Conservation (phyloP, 2,797 vertebrate genomes). For the Chaunax sp. region DNA sequence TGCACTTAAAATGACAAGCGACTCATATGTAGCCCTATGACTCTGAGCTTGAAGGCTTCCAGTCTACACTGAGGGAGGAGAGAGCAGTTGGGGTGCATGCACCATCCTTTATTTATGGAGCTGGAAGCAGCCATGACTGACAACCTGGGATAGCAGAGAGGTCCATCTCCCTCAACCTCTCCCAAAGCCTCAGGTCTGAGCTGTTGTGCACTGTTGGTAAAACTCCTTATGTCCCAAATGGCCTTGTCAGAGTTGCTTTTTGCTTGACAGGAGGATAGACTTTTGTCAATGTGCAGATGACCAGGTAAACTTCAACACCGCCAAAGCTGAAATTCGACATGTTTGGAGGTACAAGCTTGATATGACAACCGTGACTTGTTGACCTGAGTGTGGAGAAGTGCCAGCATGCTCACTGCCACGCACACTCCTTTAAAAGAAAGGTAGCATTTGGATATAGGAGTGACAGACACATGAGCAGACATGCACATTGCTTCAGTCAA, state of each 20-base stretch:
- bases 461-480: too few species aligned
- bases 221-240: constrained; percentile 31
- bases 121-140: constrained; percentile 67
- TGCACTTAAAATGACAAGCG: constrained; percentile 69
- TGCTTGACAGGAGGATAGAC: not conserved
- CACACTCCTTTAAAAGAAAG: too few species aligned
- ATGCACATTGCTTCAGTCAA: not conserved
- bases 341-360: constrained; percentile 11
- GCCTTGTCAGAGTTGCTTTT: constrained; percentile 22
- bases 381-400: constrained; percentile 7
- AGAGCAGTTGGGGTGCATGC: constrained; percentile 54
- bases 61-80: constrained; percentile 21
- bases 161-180: constrained; percentile 37
- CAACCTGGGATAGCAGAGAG: constrained; percentile 66
- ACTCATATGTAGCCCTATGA: constrained; percentile 9
- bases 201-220: constrained; percentile 23
- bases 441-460: not conserved
- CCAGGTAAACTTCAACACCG: constrained; percentile 13
- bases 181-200: constrained; percentile 46
- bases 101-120: constrained; percentile 78
- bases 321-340: not conserved
- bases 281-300: too few species aligned
- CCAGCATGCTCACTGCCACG: constrained; percentile 7
- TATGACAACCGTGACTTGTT: constrained; percentile 1
- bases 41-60: constrained; percentile 32